Base-by-base conservation (phyloP, 2,797 vertebrate genomes). In the Periophthalmus magnuspinnatus region DNA sequence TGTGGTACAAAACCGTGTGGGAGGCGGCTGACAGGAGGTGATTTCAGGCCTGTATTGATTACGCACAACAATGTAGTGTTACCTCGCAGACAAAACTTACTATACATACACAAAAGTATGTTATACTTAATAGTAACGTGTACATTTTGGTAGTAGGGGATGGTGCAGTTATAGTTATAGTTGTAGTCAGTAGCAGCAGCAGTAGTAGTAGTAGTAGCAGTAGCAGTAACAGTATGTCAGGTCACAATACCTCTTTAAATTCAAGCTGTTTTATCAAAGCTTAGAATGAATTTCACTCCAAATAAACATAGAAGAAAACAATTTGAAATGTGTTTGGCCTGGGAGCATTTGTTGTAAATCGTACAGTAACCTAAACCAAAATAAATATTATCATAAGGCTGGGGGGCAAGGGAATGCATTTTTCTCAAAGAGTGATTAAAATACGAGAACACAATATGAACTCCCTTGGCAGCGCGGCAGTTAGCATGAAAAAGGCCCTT, bases 11-110 rank as follows among this genome's bases (percentile, higher is more conserved):
- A 98, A 97, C 95, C 94, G 95, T 93, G 95, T 94, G 94, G 91
- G 93, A 94, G 93, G 93, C 91, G 93, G 95, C 94, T 93, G 94
- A 94, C 92, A 90, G 94, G 94, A 95, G 97, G 95, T 96, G 96
- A 97, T 96, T 96, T 95, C 95, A 95, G 94, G 86, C 94, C 94
- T 93, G 92, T 98, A 97, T 98, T 96, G 96, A 98, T 98, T 97
- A 97, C 97, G 94, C 93, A 94, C 93, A 95, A 96, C 95, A 95
- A 94, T 95, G 96, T 94, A 94, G 90, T 93, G 94, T 96, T 95
- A 94, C 95, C 92, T 91, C 91, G 82, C 92, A 91, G 93, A 93
- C 94, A 93, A 94, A 89, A 94, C 92, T 91, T 91, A 90, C 92
- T 92, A 92, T 52, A 24, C 69, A 65, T 85, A 87, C 91, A 85